phyloP scores from a whole-genome alignment of 2,888 invertebrate species.

The Metopia argyrocephala region DNA sequence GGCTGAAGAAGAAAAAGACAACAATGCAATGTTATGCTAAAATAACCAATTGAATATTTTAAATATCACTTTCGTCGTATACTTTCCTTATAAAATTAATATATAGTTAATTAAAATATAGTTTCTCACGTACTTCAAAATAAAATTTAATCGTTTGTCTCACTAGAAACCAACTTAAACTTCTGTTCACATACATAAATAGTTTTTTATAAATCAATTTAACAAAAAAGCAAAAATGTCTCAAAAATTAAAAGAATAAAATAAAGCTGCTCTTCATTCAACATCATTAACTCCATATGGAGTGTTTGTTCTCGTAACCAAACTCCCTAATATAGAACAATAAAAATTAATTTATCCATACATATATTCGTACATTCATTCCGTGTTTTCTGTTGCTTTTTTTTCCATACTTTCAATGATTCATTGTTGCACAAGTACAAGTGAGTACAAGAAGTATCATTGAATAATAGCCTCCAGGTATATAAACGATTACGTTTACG shows the following conservation, averaged over 20 bases:
- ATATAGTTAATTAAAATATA: background rate
- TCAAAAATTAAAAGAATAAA: slow-evolving; percentile 12
- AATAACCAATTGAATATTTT: no score
- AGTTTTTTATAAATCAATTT: background rate
- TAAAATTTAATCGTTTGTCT: background rate
- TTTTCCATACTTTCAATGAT: background rate
- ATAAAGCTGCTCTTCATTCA: slow-evolving; percentile 47
- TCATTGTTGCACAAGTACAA: background rate
- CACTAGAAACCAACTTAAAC: slow-evolving; percentile 49
- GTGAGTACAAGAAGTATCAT: slow-evolving; percentile 57
- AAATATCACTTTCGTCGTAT: no score
- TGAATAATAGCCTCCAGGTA: slow-evolving; percentile 63
- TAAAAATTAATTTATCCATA: slow-evolving; percentile 28
- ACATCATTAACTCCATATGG: slow-evolving; percentile 60
- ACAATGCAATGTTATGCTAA: no score
- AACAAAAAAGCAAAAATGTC: background rate
- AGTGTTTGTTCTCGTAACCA: slow-evolving; percentile 38
- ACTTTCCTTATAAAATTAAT: no score
- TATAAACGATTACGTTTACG: slow-evolving; percentile 51
- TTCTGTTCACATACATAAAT: slow-evolving; percentile 50
- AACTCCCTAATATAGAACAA: slow-evolving; percentile 56
- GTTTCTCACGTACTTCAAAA: background rate
- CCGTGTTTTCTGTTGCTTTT: background rate
- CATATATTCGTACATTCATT: slow-evolving; percentile 17
- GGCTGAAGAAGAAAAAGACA: no score